Evolutionary conservation across 2,888 invertebrate genomes (phyloP).

Genomic region (Andrena minutula): DNA sequence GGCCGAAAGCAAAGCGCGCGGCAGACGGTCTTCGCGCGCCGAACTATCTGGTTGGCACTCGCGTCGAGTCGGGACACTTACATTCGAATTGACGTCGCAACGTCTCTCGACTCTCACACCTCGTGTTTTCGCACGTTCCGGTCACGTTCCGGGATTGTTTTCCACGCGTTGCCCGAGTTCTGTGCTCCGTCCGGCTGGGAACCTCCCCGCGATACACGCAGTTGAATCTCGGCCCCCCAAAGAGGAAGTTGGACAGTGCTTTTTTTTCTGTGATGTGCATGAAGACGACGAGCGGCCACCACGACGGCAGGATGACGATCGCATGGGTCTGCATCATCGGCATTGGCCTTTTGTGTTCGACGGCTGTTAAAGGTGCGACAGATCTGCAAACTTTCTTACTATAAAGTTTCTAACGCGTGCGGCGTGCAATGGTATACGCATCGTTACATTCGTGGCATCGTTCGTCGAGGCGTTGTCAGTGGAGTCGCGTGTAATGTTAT

Average conservation of each 20-base stretch:
- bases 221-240: constrained; percentile 18
- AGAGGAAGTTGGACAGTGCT: constrained; percentile 61
- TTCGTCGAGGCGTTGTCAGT: neutral
- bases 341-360: constrained; percentile 74
- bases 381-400: neutral
- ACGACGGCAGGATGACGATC: constrained; percentile 66
- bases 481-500: constrained; percentile 21
- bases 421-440: neutral
- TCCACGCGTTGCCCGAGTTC: constrained; percentile 21
- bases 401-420: too few relatives aligned
- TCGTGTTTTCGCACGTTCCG: constrained; percentile 30
- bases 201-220: constrained; percentile 36
- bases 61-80: constrained; percentile 58
- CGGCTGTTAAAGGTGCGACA: constrained; percentile 78
- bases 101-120: constrained; percentile 46
- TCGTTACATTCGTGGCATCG: neutral
- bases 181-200: constrained; percentile 51
- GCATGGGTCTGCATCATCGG: constrained; percentile 77
- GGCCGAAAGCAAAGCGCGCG: constrained; percentile 80
- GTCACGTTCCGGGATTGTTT: constrained; percentile 15
- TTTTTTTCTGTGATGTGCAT: constrained; percentile 66
- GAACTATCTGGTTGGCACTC: constrained; percentile 78
- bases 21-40: constrained; percentile 83
- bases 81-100: constrained; percentile 57
- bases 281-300: constrained; percentile 49